These are phyloP conservation scores for Hedya salicella DNA, from an alignment of 2,888 invertebrate genomes.

Conservation along the genomic window DNA sequence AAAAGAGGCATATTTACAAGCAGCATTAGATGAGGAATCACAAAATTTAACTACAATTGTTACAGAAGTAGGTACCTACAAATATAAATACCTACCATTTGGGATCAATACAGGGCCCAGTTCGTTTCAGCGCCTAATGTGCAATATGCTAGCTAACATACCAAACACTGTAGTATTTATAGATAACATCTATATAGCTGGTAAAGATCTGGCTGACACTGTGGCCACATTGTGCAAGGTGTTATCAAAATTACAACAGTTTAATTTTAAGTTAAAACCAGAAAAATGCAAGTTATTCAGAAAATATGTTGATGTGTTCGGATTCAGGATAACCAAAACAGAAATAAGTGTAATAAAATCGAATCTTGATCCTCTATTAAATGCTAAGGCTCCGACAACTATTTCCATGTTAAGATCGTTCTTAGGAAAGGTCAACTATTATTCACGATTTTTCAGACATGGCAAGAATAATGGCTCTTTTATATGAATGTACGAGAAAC, in stretches of 20 bases:
- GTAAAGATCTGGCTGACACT: background rate
- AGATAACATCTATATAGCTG: slow-evolving; percentile 19
- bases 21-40: slow-evolving; percentile 31
- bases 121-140: slow-evolving; percentile 45
- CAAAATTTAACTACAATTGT: slow-evolving; percentile 43
- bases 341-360: background rate
- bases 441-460: slow-evolving; percentile 40
- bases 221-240: background rate
- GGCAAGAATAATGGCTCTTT: slow-evolving; percentile 20
- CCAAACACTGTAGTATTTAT: slow-evolving; percentile 33
- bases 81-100: slow-evolving; percentile 31
- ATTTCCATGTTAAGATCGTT: slow-evolving; percentile 37
- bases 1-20: slow-evolving; percentile 46
- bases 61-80: slow-evolving; percentile 39
- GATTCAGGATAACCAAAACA: slow-evolving; percentile 18
- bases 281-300: slow-evolving; percentile 38
- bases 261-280: slow-evolving; percentile 32
- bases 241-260: slow-evolving; percentile 16
- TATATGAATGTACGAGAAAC: slow-evolving; percentile 30
- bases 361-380: slow-evolving; percentile 7
- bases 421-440: slow-evolving; percentile 40
- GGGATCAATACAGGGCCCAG: slow-evolving; percentile 36
- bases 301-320: slow-evolving; percentile 30
- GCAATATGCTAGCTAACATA: slow-evolving; percentile 25
- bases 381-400: slow-evolving; percentile 11